Evolutionary conservation across 1,140 invertebrate species (phyloP).

Genomic region (Ctenoplectra terminalis): DNA sequence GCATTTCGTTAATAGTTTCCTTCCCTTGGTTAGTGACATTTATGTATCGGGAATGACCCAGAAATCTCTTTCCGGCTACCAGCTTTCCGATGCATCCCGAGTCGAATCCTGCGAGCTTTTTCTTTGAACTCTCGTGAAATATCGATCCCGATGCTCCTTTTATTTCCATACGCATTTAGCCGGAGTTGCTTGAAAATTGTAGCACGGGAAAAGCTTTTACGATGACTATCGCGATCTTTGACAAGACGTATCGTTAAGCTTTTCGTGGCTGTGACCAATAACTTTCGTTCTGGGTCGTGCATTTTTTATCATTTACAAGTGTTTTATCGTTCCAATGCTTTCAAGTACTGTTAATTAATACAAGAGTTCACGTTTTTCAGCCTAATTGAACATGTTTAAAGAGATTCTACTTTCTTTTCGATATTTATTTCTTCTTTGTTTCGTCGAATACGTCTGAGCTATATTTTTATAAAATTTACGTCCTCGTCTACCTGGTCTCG

Average conservation of each 20-base stretch:
- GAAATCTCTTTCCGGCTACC: constrained; percentile 16
- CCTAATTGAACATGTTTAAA: background rate
- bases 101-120: constrained; percentile 6
- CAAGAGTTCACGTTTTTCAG: background rate
- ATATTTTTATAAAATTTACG: background rate
- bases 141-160: background rate
- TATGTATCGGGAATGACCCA: constrained; percentile 30
- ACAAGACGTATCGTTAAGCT: background rate
- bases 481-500: background rate
- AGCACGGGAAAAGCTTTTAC: background rate
- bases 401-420: too few relatives aligned
- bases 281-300: background rate
- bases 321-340: background rate
- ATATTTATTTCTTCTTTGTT: too few relatives aligned
- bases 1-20: constrained; percentile 58
- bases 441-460: background rate
- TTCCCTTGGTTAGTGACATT: constrained; percentile 25
- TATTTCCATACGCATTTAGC: background rate
- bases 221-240: background rate
- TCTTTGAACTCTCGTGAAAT: background rate
- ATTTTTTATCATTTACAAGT: constrained; percentile 1
- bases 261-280: background rate
- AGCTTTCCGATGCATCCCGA: background rate
- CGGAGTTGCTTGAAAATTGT: constrained; percentile 1
- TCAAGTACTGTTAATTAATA: too few relatives aligned